phyloP scores from a whole-genome alignment of 2,113 vertebrate species.

The Lutjanus erythropterus region DNA sequence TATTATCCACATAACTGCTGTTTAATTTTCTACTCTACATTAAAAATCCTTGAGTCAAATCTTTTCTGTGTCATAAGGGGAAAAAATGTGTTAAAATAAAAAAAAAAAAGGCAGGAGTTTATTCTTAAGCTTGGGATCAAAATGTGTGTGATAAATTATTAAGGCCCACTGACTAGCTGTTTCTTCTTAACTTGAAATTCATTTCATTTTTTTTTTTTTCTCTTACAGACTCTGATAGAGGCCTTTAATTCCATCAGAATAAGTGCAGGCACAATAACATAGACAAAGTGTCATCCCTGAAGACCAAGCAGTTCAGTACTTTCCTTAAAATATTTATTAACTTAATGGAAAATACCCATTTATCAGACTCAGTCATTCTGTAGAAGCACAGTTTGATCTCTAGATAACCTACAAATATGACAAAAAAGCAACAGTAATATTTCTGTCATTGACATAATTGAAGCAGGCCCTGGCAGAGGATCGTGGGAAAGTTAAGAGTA shows the following conservation, averaged over 20 bases:
- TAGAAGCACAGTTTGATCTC: not conserved
- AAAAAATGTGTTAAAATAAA: not conserved
- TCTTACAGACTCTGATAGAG: not conserved
- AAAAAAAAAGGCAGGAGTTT: not conserved
- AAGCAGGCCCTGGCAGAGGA: slow-evolving; percentile 21
- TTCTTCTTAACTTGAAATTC: not conserved
- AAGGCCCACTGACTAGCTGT: not conserved
- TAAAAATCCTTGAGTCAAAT: not conserved
- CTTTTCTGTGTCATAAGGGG: not conserved
- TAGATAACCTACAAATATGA: not conserved
- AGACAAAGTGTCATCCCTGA: not conserved
- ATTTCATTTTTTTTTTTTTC: no score
- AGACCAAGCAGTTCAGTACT: not conserved
- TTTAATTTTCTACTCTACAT: not conserved
- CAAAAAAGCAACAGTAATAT: not conserved
- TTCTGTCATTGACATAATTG: not conserved
- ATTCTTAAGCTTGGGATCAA: not conserved
- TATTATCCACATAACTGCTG: no score
- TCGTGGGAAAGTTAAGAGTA: slow-evolving; percentile 84
- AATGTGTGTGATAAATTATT: not conserved
- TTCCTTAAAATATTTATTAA: not conserved
- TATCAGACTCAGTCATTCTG: not conserved
- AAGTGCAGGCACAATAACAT: not conserved
- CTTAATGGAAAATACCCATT: not conserved
- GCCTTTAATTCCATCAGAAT: not conserved